Conservation (phyloP, 2,888 invertebrate species). For the Nudaria mundana region DNA sequence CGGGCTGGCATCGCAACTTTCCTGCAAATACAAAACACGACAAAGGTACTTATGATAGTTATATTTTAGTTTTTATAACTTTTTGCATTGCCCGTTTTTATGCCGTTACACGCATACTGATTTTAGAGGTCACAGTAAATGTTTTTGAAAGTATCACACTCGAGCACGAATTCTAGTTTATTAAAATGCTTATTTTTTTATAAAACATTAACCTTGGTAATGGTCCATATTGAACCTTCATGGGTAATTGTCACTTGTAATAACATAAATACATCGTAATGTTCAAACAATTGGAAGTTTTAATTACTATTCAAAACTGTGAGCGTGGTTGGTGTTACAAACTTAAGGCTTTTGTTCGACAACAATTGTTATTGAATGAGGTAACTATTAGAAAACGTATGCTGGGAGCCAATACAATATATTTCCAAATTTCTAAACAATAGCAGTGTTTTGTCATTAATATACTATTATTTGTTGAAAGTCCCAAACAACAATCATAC, state of each 20-base stretch:
- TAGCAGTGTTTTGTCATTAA: slow-evolving; percentile 3
- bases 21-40: slow-evolving; percentile 89
- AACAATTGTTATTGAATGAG: slow-evolving; percentile 53
- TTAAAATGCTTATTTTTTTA: slow-evolving; percentile 51
- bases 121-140: slow-evolving; percentile 66
- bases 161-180: slow-evolving; percentile 48
- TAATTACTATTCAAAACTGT: slow-evolving; percentile 61
- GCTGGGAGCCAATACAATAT: slow-evolving; percentile 18
- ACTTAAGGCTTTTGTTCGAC: slow-evolving; percentile 39
- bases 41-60: slow-evolving; percentile 86
- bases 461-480: slow-evolving; percentile 2
- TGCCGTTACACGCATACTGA: slow-evolving; percentile 63
- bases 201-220: slow-evolving; percentile 32
- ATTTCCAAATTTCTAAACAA: slow-evolving; percentile 19
- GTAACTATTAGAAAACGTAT: slow-evolving; percentile 38
- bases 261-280: slow-evolving; percentile 35
- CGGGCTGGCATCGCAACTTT: slow-evolving; percentile 97
- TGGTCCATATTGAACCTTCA: slow-evolving; percentile 58
- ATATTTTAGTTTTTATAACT: slow-evolving; percentile 13
- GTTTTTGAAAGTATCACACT: slow-evolving; percentile 65
- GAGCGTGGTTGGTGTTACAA: slow-evolving; percentile 45
- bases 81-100: slow-evolving; percentile 26
- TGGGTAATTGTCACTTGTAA: slow-evolving; percentile 52
- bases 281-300: slow-evolving; percentile 55
- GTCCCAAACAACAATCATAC: no score